These are phyloP conservation scores for Podiceps cristatus DNA, from an alignment of 2,113 vertebrate genomes.

Conservation along the genomic window DNA sequence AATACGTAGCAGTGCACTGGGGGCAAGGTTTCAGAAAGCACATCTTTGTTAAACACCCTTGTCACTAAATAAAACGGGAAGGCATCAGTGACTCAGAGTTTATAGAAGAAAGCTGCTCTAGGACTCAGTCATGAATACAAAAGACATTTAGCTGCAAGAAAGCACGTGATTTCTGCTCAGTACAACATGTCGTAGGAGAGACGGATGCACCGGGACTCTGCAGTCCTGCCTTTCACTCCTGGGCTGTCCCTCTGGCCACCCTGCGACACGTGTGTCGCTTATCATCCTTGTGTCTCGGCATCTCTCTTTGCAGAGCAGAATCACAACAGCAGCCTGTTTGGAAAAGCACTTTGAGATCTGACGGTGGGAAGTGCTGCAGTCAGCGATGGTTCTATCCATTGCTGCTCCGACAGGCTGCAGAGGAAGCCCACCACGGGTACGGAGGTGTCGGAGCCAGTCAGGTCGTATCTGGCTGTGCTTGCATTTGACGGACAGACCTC, in stretches of 20 bases:
- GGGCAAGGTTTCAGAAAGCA: not conserved
- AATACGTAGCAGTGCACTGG: fast-evolving
- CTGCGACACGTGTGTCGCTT: not conserved
- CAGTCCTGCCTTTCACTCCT: not conserved
- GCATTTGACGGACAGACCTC: not conserved
- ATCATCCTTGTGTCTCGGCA: not conserved
- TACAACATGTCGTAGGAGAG: not conserved
- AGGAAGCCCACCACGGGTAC: fast-evolving
- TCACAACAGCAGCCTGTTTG: not conserved
- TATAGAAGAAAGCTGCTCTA: not conserved
- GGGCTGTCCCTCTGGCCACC: not conserved
- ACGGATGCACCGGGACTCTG: not conserved
- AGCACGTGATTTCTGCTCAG: not conserved
- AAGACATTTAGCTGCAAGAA: not conserved
- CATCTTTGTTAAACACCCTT: not conserved
- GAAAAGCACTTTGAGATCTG: not conserved
- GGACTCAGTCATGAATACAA: not conserved
- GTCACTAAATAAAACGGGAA: not conserved
- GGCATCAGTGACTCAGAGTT: not conserved
- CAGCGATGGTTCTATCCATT: not conserved
- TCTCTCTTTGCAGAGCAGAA: not conserved
- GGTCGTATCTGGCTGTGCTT: fast-evolving
- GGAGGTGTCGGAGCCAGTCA: not conserved
- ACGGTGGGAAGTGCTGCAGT: not conserved
- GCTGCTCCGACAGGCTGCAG: not conserved